Conservation (phyloP, 2,113 vertebrate genomes). For the Ginglymostoma cirratum region DNA sequence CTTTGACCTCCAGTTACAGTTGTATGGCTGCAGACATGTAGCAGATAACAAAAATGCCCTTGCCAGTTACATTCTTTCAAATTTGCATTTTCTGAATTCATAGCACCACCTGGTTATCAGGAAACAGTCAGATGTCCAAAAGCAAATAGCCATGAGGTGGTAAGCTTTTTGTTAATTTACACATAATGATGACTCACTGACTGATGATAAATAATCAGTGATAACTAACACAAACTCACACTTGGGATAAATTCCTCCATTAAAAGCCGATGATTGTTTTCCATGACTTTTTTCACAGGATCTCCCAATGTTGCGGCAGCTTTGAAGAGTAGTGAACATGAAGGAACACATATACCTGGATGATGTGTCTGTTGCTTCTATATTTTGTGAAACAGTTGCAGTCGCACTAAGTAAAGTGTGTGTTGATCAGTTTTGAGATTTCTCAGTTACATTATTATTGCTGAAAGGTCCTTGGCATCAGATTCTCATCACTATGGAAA, state of each 20-base stretch:
- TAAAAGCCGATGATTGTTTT: background rate
- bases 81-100: background rate
- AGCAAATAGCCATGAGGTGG: background rate
- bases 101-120: background rate
- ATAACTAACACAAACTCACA: background rate
- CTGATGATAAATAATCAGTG: background rate
- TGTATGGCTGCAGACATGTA: background rate
- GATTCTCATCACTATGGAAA: conserved; percentile 30
- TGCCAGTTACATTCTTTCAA: background rate
- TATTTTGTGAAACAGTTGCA: background rate
- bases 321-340: background rate
- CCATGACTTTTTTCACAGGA: background rate
- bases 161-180: background rate
- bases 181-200: background rate
- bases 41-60: background rate
- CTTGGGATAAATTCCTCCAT: background rate
- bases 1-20: background rate
- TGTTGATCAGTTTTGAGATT: background rate
- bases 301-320: background rate
- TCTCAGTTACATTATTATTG: conserved; percentile 10
- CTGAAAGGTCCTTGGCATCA: background rate
- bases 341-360: background rate
- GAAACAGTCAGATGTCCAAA: background rate
- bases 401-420: background rate
- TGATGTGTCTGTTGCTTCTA: too few species aligned